These are phyloP conservation scores for Xiphophorus hellerii DNA, from an alignment of 2,113 vertebrate species.

Conservation along the genomic window DNA sequence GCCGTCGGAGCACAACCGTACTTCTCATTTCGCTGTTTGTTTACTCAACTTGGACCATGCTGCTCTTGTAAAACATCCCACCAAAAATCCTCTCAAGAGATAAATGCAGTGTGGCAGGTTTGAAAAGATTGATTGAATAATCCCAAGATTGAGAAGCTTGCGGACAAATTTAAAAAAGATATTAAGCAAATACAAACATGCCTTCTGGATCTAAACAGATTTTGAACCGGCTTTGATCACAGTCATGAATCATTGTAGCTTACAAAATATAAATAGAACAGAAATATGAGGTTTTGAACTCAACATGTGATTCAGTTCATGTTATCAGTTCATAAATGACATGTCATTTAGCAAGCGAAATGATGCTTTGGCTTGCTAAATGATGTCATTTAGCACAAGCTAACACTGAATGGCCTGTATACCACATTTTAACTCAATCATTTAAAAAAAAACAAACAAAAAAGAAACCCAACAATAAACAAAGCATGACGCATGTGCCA, in stretches of 20 bases:
- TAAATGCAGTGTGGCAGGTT: constrained; percentile 26
- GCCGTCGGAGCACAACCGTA: constrained; percentile 39
- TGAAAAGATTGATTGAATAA: constrained; percentile 42
- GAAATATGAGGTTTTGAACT: constrained; percentile 26
- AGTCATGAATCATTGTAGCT: constrained; percentile 36
- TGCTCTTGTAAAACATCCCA: constrained; percentile 34
- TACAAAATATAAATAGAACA: constrained; percentile 35
- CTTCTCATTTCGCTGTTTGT: constrained; percentile 35
- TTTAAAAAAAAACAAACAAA: no score
- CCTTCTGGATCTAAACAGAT: constrained; percentile 35
- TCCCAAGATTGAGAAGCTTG: constrained; percentile 11
- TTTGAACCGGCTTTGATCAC: constrained; percentile 45
- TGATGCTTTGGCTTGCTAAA: no score
- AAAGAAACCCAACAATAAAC: no score
- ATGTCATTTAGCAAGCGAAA: no score
- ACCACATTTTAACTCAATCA: no score
- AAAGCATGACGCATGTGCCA: no score
- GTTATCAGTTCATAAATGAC: no score
- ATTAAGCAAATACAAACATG: constrained; percentile 2
- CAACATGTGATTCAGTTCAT: constrained; percentile 13
- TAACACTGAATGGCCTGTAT: no score
- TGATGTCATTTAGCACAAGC: no score
- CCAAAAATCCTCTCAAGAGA: constrained; percentile 4
- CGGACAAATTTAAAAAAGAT: constrained; percentile 21
- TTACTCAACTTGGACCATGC: constrained; percentile 40